phyloP scores from a whole-genome alignment of 1,140 invertebrate genomes.

The Lordiphosa mommai region DNA sequence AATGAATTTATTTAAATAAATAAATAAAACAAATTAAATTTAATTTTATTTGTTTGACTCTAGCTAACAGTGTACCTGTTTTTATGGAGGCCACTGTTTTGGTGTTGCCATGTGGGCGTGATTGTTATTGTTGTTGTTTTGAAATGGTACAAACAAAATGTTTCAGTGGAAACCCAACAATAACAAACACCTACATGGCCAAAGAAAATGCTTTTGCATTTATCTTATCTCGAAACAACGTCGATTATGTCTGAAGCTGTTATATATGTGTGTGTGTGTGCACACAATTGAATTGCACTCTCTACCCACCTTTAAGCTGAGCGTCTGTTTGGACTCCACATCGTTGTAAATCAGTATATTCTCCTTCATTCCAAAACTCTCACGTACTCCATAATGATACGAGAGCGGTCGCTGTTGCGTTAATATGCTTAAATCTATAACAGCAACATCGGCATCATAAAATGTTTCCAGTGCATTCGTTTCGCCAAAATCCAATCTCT shows the following conservation, averaged over 20 bases:
- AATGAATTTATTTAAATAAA: too few relatives aligned
- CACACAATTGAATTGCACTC: too few relatives aligned
- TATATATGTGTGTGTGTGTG: too few relatives aligned
- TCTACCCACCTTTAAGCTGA: constrained; percentile 88
- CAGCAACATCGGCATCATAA: constrained; percentile 98
- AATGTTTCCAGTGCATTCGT: constrained; percentile 91
- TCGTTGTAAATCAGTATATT: constrained; percentile 98
- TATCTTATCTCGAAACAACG: constrained; percentile 57
- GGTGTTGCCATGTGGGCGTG: constrained; percentile 43
- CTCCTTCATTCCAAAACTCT: constrained; percentile 99
- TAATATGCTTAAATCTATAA: constrained; percentile 96
- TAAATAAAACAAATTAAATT: too few relatives aligned
- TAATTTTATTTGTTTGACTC: constrained; percentile 13
- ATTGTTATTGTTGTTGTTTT: background rate
- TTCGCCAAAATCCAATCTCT: constrained; percentile 92
- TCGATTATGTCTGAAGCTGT: constrained; percentile 46
- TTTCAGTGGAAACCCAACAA: constrained; percentile 44
- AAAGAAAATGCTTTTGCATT: constrained; percentile 33
- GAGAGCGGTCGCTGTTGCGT: constrained; percentile 94
- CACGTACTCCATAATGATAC: constrained; percentile 98
- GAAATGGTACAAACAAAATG: constrained; percentile 20
- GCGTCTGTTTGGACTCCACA: constrained; percentile 90
- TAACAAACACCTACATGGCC: constrained; percentile 34
- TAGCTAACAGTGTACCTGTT: constrained; percentile 18
- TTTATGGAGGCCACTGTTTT: constrained; percentile 15